Percentiles rank a stretch among this genome's conserved stretches.
phyloP scores from a whole-genome alignment of 92 coral and sea anemone species.

The Epizoanthus ramosus region DNA sequence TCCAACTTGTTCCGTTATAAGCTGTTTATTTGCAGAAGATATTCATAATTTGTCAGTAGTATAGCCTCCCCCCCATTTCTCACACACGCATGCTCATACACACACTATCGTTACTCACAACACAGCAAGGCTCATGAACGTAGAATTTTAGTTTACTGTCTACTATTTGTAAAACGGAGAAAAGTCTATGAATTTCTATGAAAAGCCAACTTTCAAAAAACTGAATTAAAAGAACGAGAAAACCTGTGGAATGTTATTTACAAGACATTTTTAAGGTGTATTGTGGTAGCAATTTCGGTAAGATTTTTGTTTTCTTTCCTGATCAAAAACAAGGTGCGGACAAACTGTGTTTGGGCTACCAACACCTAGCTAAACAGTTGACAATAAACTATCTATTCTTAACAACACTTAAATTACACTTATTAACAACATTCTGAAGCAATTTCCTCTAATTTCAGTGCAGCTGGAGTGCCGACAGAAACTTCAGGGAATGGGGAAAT shows the following conservation, averaged over 20 bases:
- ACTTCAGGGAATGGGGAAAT: not conserved
- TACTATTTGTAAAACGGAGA: not conserved
- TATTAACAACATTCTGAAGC: not conserved
- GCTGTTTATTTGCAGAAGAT: conserved; percentile 5
- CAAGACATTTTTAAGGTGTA: no score
- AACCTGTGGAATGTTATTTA: no score
- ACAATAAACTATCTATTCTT: not conserved
- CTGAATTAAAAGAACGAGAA: no score
- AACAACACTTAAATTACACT: no score
- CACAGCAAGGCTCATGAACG: not conserved
- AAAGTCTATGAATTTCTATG: not conserved
- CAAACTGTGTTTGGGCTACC: not conserved
- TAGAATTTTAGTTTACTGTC: not conserved
- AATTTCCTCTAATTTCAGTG: not conserved
- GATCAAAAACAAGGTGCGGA: not conserved
- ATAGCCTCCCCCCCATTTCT: not conserved
- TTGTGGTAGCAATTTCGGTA: no score
- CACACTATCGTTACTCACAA: not conserved
- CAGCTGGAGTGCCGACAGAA: not conserved
- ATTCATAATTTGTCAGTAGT: conserved; percentile 1
- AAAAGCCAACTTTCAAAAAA: not conserved
- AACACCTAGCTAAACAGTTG: not conserved
- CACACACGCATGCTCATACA: not conserved
- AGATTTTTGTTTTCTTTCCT: not conserved
- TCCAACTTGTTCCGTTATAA: no score